phyloP scores from a whole-genome alignment of 1,140 invertebrate genomes.

The Bombus vancouverensis region DNA sequence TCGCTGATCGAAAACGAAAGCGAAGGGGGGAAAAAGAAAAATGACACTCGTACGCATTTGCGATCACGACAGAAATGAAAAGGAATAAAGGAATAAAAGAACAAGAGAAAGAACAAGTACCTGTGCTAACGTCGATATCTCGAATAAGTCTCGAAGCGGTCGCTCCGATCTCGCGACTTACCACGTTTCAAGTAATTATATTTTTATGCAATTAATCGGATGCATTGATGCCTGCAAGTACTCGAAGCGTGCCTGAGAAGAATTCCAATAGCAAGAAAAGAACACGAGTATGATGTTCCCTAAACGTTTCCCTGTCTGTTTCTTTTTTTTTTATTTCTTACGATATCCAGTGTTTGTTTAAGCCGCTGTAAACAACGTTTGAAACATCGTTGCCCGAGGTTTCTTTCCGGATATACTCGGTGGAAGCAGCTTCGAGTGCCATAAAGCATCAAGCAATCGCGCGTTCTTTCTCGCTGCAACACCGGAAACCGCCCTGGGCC shows the following conservation, averaged over 20 bases:
- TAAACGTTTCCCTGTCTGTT: background rate
- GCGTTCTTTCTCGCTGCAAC: background rate
- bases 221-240: background rate
- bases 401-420: background rate
- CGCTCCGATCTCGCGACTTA: constrained; percentile 16
- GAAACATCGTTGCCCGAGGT: background rate
- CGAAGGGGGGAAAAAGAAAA: background rate
- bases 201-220: constrained; percentile 35
- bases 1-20: background rate
- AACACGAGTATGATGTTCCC: background rate
- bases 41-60: background rate
- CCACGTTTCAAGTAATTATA: constrained; percentile 5
- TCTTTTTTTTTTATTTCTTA: background rate
- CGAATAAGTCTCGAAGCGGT: constrained; percentile 8
- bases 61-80: background rate
- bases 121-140: constrained; percentile 24
- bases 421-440: background rate
- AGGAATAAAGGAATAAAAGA: background rate
- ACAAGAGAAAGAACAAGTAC: background rate
- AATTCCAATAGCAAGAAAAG: background rate
- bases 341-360: background rate
- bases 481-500: constrained; percentile 5
- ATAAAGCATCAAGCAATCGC: background rate
- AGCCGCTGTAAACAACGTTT: background rate
- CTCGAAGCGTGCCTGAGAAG: background rate